These are phyloP conservation scores for Coecobrya sp. DNA, from an alignment of 2,888 invertebrate species.

Conservation along the genomic window DNA sequence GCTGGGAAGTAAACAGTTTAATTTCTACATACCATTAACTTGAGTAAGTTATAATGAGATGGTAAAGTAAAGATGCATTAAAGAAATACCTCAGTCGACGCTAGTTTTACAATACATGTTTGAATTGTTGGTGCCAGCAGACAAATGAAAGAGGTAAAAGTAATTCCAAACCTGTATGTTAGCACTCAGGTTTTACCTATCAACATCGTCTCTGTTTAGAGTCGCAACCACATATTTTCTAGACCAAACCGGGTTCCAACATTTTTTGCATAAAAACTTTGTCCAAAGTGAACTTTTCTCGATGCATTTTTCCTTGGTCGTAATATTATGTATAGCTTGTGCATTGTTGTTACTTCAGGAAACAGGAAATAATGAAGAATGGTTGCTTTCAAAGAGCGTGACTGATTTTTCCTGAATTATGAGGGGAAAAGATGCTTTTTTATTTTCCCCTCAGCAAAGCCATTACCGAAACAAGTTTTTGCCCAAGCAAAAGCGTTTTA, in stretches of 20 bases:
- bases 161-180: too few relatives aligned
- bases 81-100: too few relatives aligned
- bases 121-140: too few relatives aligned
- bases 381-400: constrained; percentile 65
- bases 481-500: constrained; percentile 59
- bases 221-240: too few relatives aligned
- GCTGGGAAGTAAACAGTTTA: background rate
- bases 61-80: background rate
- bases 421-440: constrained; percentile 60
- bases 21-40: background rate
- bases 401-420: constrained; percentile 76
- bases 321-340: background rate
- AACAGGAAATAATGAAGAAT: constrained; percentile 78
- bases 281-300: background rate
- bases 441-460: constrained; percentile 65
- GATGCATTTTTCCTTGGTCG: background rate
- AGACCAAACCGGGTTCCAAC: too few relatives aligned
- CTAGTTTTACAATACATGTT: too few relatives aligned
- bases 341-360: constrained; percentile 51
- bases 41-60: background rate
- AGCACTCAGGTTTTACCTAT: too few relatives aligned
- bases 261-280: constrained; percentile 10
- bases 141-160: too few relatives aligned
- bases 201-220: too few relatives aligned
- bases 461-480: constrained; percentile 68